Evolutionary conservation across 1,140 invertebrate genomes (phyloP), one percentile per base, ranked within the genome.

Genomic region (Eulimnadia texana): DNA sequence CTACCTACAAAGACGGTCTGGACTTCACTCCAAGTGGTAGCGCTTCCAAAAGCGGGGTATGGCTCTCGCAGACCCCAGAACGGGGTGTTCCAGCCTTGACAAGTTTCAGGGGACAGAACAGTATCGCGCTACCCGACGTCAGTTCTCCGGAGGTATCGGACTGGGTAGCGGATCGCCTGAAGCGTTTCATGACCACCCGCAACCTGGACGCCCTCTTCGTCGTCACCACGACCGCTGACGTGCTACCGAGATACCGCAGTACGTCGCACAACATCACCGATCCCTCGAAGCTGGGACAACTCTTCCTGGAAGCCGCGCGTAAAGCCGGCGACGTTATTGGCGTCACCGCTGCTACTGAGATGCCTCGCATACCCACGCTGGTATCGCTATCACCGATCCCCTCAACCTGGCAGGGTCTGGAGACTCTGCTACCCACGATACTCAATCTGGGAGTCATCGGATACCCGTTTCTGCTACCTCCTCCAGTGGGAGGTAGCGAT

Each of bases 401-500:
- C 55, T 93, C 90, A 0, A 83, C 84, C 0, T 97, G 93, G 93
- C 84, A 86, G 62, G 88, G 88, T 0, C 73, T 96, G n/a, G 80
- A 84, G 67, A 79, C 80, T 23, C 82, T 89, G 1, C 92, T 93
- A 66, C 90, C 84, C 1, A 90, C 89, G 0, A 83, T 92, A 28
- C 72, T 97, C 0, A 89, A 83, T 9, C 87, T 93, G 63, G 90
- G 92, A 0, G 80, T 89, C 25, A 75, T 84, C 60, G 94, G 93
- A 0, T 96, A 90, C 75, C 90, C 91, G 0, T 93, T 95, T 66
- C 79, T 95, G 3, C 84, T 96, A 74, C 88, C 92, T 0, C 93
- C 93, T 0, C 86, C 91, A 20, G 90, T 98, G 25, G 93, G 93
- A 0, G 93, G 93, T 53, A 67, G 63, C 23, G 50, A 53, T 11